phyloP scores from a whole-genome alignment of 2,113 vertebrate species.

The Apaloderma vittatum region DNA sequence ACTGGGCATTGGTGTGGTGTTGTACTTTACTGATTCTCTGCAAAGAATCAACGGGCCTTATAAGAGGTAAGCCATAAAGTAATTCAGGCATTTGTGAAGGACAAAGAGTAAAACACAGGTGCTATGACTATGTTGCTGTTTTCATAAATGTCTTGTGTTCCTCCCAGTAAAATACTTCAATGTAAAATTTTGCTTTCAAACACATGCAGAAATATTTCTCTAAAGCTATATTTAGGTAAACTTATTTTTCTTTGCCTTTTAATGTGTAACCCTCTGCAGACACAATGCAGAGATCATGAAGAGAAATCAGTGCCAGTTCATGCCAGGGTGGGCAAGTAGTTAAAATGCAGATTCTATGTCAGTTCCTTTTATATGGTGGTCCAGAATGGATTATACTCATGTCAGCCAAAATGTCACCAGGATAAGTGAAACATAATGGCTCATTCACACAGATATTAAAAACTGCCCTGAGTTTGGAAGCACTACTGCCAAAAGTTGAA shows the following conservation, averaged over 20 bases:
- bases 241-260: constrained; percentile 26
- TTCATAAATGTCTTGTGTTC: not conserved
- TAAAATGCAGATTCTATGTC: constrained; percentile 17
- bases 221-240: constrained; percentile 25
- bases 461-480: constrained; percentile 21
- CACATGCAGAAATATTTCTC: not conserved
- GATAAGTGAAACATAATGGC: constrained; percentile 45
- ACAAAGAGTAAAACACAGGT: not conserved
- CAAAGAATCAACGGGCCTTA: not conserved
- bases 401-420: constrained; percentile 44
- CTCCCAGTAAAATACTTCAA: not conserved
- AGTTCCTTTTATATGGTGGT: constrained; percentile 13
- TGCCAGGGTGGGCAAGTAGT: constrained; percentile 31
- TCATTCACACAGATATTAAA: not conserved
- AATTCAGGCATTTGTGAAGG: not conserved
- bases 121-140: not conserved
- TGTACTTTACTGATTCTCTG: not conserved
- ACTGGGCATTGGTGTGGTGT: not conserved
- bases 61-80: constrained; percentile 24
- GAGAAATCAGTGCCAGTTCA: constrained; percentile 20
- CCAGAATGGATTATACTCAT: constrained; percentile 42
- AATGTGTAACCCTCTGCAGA: not conserved
- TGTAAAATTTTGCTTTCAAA: constrained; percentile 19
- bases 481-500: not conserved
- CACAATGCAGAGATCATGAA: not conserved